phyloP scores from a whole-genome alignment of 1,140 invertebrate species.

The Meloidogyne hapla region DNA sequence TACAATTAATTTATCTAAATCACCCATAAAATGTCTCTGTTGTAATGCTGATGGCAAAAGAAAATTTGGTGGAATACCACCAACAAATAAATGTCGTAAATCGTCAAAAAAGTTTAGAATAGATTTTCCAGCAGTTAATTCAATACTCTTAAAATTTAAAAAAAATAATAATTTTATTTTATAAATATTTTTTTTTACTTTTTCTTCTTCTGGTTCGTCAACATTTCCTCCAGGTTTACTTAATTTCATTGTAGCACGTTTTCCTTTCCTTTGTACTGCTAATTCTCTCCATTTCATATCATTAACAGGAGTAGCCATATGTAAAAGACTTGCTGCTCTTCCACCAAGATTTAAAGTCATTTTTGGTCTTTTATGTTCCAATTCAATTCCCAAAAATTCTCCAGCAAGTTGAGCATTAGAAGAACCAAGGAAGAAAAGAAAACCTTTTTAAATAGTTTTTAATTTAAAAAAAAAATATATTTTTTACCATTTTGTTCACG shows the following conservation, averaged over 20 bases:
- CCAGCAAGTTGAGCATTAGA: slow-evolving; percentile 73
- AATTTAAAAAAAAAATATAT: slow-evolving; percentile 17
- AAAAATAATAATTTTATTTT: background rate
- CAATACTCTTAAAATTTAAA: slow-evolving; percentile 8
- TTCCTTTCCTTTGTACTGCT: slow-evolving; percentile 81
- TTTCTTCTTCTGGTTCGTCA: slow-evolving; percentile 38
- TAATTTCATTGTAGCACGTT: slow-evolving; percentile 72
- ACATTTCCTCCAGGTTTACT: slow-evolving; percentile 69
- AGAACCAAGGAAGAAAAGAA: slow-evolving; percentile 49
- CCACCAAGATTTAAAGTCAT: slow-evolving; percentile 84
- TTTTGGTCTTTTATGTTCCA: slow-evolving; percentile 82
- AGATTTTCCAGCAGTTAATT: slow-evolving; percentile 73
- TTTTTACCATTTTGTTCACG: slow-evolving; percentile 66
- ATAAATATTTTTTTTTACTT: slow-evolving; percentile 12
- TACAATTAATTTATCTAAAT: slow-evolving; percentile 84
- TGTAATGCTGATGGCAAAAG: slow-evolving; percentile 72
- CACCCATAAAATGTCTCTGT: slow-evolving; percentile 78
- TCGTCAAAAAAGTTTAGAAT: slow-evolving; percentile 83
- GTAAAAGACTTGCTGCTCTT: slow-evolving; percentile 74
- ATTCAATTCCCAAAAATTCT: slow-evolving; percentile 88
- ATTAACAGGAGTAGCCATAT: slow-evolving; percentile 67
- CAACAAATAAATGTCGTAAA: slow-evolving; percentile 83
- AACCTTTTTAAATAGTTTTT: slow-evolving; percentile 18
- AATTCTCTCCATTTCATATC: slow-evolving; percentile 82
- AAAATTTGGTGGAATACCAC: slow-evolving; percentile 74